Base-by-base conservation (phyloP, 2,888 invertebrate species). In the Calliopum simillimum region DNA sequence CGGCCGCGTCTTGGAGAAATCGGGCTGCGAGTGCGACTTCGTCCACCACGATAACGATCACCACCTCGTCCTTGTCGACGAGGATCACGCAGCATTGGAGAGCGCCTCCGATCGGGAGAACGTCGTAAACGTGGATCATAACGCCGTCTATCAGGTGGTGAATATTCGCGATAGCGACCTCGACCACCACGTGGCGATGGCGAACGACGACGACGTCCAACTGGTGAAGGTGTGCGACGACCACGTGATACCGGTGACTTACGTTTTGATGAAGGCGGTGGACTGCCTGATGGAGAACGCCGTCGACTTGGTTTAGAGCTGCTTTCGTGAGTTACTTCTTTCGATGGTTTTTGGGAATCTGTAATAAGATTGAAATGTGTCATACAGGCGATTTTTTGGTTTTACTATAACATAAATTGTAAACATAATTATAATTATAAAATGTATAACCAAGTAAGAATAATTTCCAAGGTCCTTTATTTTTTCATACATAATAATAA, bases 111-210 rank as follows among this genome's bases (percentile, higher is more conserved):
- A 47, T 82, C 84, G 6, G 81, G 80, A 13, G 83, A 81, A 2
- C 83, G 81, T 12, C 83, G 76, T 33, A 77, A 72, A 23, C 73
- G 68, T 0, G 75, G 72, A 23, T 74, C 79, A 62, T 82, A 82
- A 14, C 85, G 80, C 3, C 84, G 79, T 25, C 81, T 76, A 14
- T 82, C 79, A 2, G 84, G 81, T 3, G 84, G 81, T 3, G 84
- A 84, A 67, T 80, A 83, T 53, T 80, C 81, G 41, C 82, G 80
- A 69, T 72, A 76, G 14, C 81, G 80, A 23, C 80, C 76, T 3
- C 80, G 76, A 0, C 80, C 76, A 1, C 72, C 71, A 12, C 78
- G 75, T 13, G 84, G 82, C 3, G 84, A 76, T n/a, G 82, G 82
- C 0, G 84, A 84, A 4, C 85, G 82, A 14, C 79, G 72, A 1